phyloP scores from a whole-genome alignment of 2,888 invertebrate species.

The Stictocephala bisonia region DNA sequence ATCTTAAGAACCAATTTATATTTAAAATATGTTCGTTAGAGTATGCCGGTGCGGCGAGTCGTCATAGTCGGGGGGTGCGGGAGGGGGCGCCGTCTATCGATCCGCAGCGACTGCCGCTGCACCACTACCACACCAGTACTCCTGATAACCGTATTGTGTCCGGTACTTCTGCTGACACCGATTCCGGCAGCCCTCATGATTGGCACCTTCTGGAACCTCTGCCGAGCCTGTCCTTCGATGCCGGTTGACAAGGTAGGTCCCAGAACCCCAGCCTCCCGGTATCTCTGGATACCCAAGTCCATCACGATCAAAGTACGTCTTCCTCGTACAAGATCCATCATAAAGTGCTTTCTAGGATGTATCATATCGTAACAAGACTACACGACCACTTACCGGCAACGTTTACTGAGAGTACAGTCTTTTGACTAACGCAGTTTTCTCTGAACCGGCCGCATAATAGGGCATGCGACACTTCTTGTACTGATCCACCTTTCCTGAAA shows the following conservation, averaged over 20 bases:
- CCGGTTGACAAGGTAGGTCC: constrained; percentile 89
- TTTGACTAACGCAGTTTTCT: too few relatives aligned
- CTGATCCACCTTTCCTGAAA: too few relatives aligned
- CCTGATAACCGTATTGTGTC: constrained; percentile 29
- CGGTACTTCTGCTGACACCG: constrained; percentile 7
- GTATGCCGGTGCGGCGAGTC: too few relatives aligned
- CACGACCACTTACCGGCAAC: too few relatives aligned
- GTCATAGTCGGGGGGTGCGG: constrained; percentile 17
- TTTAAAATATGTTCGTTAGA: too few relatives aligned
- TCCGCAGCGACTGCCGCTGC: not conserved
- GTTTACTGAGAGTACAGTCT: too few relatives aligned
- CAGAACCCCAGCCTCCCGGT: not conserved
- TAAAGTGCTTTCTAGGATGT: too few relatives aligned
- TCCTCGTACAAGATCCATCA: not conserved
- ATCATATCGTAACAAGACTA: too few relatives aligned
- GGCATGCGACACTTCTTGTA: too few relatives aligned
- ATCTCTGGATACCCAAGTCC: not conserved
- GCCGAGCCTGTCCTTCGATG: constrained; percentile 97
- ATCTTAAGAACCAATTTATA: too few relatives aligned
- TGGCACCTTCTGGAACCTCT: constrained; percentile 97
- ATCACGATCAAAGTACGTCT: not conserved
- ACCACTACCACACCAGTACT: not conserved
- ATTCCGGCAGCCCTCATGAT: constrained; percentile 74
- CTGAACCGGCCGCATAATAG: too few relatives aligned
- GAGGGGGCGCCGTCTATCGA: not conserved